Base-by-base conservation (phyloP, 2,888 invertebrate genomes). In the Euplexia lucipara region DNA sequence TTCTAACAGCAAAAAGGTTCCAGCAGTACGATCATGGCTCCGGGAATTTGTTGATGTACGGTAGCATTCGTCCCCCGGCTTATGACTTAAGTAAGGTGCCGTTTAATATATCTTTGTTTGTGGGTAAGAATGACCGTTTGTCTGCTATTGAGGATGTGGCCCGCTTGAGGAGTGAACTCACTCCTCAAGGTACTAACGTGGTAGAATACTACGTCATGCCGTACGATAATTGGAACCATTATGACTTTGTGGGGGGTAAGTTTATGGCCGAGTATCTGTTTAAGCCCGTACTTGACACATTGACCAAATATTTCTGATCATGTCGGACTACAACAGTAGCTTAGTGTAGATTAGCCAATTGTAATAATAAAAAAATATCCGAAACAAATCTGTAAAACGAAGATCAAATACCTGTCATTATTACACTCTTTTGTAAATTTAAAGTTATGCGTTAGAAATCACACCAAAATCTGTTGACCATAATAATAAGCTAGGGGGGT, bases 91-190 rank as follows among this genome's bases (percentile, higher is more conserved):
- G 20, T 32, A 64, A 67, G n/a, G 35, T 64, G 10, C 30, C 16
- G 10, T 44, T 54, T 16, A 44, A 44, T 6, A 0, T 44, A 8
- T 67, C 63, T 4, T 32, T 64, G 30, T 64, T 9, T 18, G 44
- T 67, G 30, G 68, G 63, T n/a, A 4, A 32, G 20, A 67, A 64
- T 37, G 42, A 64, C 12, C 42, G 68, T 14, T 32, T 64, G 16
- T 67, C 54, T 14, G 3, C 20, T 10, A 22, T 64, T 32, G 1
- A 32, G 44, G 68, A 64, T 54, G 68, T 44, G 3, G 1, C 12
- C 0, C 68, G 4, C 30, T 14, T 67, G 16, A 3, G 1, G 6
- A 16, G 1, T 16, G 9, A 44, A 20, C 44, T 67, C 20, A 10
- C 1, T 9, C 1, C n/a, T n/a, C n/a, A n/a, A n/a, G n/a, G n/a